Base-by-base conservation (phyloP, 2,113 vertebrate genomes). In the Chaetodon trifascialis region DNA sequence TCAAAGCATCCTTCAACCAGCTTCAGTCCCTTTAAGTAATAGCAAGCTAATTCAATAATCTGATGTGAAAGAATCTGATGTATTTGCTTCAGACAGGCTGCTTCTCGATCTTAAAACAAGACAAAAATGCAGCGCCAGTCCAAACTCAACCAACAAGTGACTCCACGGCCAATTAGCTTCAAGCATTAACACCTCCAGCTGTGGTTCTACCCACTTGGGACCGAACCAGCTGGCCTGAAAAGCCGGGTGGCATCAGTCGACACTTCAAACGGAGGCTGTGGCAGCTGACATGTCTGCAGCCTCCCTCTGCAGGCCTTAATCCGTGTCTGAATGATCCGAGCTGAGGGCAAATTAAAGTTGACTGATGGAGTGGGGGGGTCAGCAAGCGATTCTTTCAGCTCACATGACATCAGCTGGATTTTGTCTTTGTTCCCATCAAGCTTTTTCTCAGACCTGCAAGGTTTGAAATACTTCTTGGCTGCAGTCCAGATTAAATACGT, bases 331-430 rank as follows among this genome's bases (percentile, higher is more conserved):
- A 76, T 25, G 55, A 75, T 4, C 75, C 1, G 15, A 51, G 70
- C 71, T 8, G 69, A 64, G 72, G 64, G 60, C 59, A 12, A 87
- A 76, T 87, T 79, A 78, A 86, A 46, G 42, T 5, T 71, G 87
- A 87, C 34, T 74, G 88, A 88, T 17, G 40, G 30, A 30, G 30
- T 30, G 30, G 30, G 30, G 30, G 80, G 76, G 74, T 85, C 66
- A 47, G 55, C 8, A 60, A 25, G n/a, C 9, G 42, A 17, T 7
- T 30, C 30, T 59, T 23, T 59, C n/a, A 42, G 44, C 11, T 71
- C 74, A 62, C 34, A 73, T 58, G 54, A 76, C 47, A 71, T 75
- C 47, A 54, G 54, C 4, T 63, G 46, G 38, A 11, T 1, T 52
- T 30, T 30, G 2, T 30, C 3, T 30, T 30, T 30, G 30, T 30